Conservation (phyloP, 2,888 invertebrate genomes). For the Nemotelus pantherinus region DNA sequence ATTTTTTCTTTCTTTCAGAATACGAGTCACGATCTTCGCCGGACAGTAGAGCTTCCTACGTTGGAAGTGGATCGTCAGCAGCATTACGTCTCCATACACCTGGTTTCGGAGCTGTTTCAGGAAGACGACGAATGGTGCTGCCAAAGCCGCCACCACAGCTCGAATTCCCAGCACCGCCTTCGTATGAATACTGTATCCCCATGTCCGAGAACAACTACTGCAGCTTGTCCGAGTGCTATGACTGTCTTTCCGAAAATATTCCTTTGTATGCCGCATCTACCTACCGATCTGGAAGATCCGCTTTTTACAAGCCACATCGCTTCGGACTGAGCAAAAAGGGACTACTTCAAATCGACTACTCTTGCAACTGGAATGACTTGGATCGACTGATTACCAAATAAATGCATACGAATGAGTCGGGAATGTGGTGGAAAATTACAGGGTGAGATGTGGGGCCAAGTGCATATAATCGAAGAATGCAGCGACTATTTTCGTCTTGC, state of each 20-base stretch:
- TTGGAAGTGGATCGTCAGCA: conserved; percentile 53
- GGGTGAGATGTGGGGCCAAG: no score
- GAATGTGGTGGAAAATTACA: not conserved
- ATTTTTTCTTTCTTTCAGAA: conserved; percentile 39
- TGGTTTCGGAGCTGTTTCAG: conserved; percentile 57
- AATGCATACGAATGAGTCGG: conserved; percentile 45
- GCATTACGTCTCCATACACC: conserved; percentile 58
- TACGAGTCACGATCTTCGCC: conserved; percentile 50
- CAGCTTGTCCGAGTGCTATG: conserved; percentile 50
- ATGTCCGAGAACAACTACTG: conserved; percentile 50
- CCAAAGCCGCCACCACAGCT: conserved; percentile 60
- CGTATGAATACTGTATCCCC: conserved; percentile 58
- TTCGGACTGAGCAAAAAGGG: conserved; percentile 82
- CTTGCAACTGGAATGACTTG: conserved; percentile 83
- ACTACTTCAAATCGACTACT: conserved; percentile 83
- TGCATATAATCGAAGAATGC: not conserved
- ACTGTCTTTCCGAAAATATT: conserved; percentile 41
- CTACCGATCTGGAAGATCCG: conserved; percentile 48
- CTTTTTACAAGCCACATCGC: conserved; percentile 63
- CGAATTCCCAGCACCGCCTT: conserved; percentile 62
- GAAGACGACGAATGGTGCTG: conserved; percentile 57
- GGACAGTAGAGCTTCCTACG: conserved; percentile 51
- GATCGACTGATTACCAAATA: conserved; percentile 77
- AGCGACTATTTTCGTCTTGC: not conserved
- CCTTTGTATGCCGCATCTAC: conserved; percentile 44